Conservation (phyloP, 2,113 vertebrate species). For the Sturnus vulgaris region DNA sequence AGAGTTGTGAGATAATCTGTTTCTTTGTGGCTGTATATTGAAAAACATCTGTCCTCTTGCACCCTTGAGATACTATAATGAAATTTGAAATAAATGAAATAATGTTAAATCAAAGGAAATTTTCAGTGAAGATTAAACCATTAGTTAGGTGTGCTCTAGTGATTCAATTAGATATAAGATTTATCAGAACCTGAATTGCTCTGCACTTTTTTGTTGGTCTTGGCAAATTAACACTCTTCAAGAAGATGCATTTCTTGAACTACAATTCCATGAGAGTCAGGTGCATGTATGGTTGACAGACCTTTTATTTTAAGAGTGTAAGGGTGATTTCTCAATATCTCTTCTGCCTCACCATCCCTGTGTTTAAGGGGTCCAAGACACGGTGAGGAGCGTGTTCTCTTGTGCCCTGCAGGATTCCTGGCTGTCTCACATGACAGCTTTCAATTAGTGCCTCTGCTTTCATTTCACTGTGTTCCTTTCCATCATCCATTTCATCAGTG, state of each 20-base stretch:
- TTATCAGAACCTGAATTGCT: not conserved
- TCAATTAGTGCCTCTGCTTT: not conserved
- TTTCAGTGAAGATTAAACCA: not conserved
- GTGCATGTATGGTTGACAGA: not conserved
- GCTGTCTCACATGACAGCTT: not conserved
- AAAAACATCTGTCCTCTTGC: not conserved
- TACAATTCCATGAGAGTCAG: not conserved
- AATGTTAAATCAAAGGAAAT: not conserved
- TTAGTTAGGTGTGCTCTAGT: not conserved
- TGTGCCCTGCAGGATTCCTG: not conserved
- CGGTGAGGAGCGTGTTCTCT: not conserved
- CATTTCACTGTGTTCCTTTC: not conserved
- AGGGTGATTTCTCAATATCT: not conserved
- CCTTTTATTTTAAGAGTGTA: not conserved
- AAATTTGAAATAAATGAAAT: not conserved
- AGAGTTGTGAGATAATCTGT: not conserved
- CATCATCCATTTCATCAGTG: not conserved
- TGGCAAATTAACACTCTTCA: not conserved
- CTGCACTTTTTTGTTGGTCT: fast-evolving
- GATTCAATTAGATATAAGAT: not conserved
- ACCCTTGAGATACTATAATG: not conserved
- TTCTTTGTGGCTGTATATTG: not conserved
- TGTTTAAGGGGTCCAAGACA: not conserved
- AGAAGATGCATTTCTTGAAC: not conserved
- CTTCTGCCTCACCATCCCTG: not conserved